phyloP scores from a whole-genome alignment of 2,888 invertebrate genomes.

The Actias luna region DNA sequence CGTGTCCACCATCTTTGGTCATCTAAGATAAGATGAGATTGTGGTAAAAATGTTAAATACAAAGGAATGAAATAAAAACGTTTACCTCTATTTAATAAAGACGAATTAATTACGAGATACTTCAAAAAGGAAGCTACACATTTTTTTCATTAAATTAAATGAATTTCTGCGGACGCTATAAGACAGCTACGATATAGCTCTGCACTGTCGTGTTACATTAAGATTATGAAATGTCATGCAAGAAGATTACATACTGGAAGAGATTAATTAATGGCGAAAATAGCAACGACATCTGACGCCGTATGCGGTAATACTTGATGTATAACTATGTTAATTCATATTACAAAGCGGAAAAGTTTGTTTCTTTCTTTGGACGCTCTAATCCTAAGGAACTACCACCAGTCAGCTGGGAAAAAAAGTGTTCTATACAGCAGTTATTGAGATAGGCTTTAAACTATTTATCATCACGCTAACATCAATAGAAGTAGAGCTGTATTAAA shows the following conservation, averaged over 20 bases:
- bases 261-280: not conserved
- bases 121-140: not conserved
- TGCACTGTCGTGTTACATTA: not conserved
- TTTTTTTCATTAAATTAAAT: not conserved
- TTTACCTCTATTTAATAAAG: not conserved
- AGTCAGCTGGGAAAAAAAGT: too few species aligned
- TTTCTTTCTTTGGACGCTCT: too few species aligned
- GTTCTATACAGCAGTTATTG: too few species aligned
- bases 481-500: too few species aligned
- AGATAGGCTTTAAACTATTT: too few species aligned
- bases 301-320: not conserved
- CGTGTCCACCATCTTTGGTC: too few species aligned
- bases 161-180: not conserved
- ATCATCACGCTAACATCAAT: too few species aligned
- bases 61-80: not conserved
- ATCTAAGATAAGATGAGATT: too few species aligned
- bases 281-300: not conserved
- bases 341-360: too few species aligned
- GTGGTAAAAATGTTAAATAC: too few species aligned
- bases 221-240: constrained; percentile 20
- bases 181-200: not conserved
- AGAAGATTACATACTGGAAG: constrained; percentile 18
- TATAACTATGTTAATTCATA: not conserved
- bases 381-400: too few species aligned
- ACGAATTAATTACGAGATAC: not conserved